These are phyloP conservation scores for Grus americana DNA, from an alignment of 2,113 vertebrate species.

Conservation along the genomic window DNA sequence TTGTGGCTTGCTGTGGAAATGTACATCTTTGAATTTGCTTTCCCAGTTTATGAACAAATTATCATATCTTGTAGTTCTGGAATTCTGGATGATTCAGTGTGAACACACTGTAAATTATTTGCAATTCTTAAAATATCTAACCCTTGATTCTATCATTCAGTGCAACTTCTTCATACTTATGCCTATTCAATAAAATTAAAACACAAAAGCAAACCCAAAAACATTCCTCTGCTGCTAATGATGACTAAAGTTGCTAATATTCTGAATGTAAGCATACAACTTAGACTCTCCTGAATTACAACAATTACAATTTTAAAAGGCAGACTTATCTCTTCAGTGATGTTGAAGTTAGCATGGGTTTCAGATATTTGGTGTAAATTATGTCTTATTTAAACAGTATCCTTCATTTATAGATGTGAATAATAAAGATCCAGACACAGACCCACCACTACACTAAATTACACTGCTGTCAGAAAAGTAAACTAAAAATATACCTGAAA, in stretches of 20 bases:
- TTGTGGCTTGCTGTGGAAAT: not conserved
- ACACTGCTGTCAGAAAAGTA: not conserved
- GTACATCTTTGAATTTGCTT: not conserved
- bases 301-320: not conserved
- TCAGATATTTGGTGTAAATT: not conserved
- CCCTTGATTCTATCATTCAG: not conserved
- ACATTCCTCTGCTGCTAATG: not conserved
- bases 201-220: not conserved
- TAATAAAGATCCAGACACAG: not conserved
- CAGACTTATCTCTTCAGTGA: not conserved
- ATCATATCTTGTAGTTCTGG: not conserved
- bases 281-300: not conserved
- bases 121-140: not conserved
- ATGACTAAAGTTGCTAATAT: not conserved
- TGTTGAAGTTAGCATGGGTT: not conserved
- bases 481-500: slow-evolving; percentile 13
- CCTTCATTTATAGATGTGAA: not conserved
- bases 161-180: not conserved
- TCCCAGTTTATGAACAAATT: not conserved
- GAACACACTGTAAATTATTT: not conserved
- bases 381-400: not conserved
- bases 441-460: not conserved
- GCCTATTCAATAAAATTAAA: not conserved
- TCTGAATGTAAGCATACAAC: not conserved
- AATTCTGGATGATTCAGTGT: not conserved